A percentile compares a stretch with the other conserved stretches of the same genome.
These are phyloP conservation scores for Cerastis leucographa DNA, from an alignment of 2,888 invertebrate species.

Conservation along the genomic window DNA sequence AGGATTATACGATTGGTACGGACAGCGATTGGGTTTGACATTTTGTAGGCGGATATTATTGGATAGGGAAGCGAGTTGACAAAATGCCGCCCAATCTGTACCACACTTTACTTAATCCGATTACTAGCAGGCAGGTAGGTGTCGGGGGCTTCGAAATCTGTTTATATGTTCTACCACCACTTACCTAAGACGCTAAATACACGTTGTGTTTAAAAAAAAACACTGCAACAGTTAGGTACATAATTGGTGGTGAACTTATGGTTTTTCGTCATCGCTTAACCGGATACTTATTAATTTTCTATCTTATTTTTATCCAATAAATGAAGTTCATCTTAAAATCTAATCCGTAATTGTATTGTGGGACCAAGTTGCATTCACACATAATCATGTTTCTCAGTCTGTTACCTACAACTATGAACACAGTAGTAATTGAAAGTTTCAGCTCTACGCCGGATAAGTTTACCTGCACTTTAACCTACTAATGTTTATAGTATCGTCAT, in stretches of 20 bases:
- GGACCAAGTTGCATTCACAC: neutral
- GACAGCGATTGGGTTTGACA: conserved; percentile 35
- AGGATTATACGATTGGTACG: conserved; percentile 27
- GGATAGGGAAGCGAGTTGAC: conserved; percentile 49
- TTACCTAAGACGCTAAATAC: neutral
- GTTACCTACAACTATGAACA: neutral
- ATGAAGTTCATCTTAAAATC: neutral
- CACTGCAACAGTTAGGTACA: neutral
- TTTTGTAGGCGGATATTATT: conserved; percentile 44
- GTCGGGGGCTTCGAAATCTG: conserved; percentile 21
- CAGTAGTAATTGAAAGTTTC: neutral
- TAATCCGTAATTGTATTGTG: neutral
- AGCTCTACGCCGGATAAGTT: neutral
- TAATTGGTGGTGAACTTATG: neutral
- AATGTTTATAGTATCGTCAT: conserved; percentile 16
- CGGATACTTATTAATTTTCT: neutral
- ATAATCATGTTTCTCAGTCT: neutral
- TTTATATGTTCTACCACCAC: conserved; percentile 14
- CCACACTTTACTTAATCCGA: conserved; percentile 59
- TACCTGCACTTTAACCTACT: conserved; percentile 9
- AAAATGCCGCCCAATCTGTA: conserved; percentile 38
- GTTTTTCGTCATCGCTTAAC: neutral
- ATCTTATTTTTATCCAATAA: neutral
- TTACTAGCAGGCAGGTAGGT: conserved; percentile 45
- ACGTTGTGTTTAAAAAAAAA: neutral